Base-by-base conservation (phyloP, 2,797 vertebrate genomes). In the Mastacembelus armatus region DNA sequence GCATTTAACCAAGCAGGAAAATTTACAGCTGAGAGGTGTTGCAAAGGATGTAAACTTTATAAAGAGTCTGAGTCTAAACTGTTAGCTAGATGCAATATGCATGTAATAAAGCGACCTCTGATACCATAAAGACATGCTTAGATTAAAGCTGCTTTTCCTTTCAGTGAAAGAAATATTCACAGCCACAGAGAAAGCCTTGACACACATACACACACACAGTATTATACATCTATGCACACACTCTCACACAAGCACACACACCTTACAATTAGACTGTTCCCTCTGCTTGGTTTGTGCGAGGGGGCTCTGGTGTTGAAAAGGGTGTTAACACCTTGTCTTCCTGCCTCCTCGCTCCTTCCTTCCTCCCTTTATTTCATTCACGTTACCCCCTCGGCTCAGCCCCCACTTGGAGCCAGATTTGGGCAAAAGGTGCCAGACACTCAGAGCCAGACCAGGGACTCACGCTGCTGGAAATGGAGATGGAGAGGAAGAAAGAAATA, bases 241-340 rank as follows among this genome's bases (percentile, higher is more conserved):
- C 40, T 48, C 55, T 56, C 66, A 54, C 40, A 45, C 44, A 29
- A 24, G 26, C 73, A 55, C 73, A 84, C 78, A 77, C 81, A 72
- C 56, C 61, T 85, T 38, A 87, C 90, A 93, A 93, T 93, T 92
- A 93, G 88, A 77, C 74, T 36, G 70, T 60, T 88, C 80, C 81
- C 79, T 77, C 59, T 80, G 81, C 82, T 81, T 32, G 80, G 87
- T 74, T 61, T 73, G 77, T 77, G 73, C 18, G 18, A 70, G 71
- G 81, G 71, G 80, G 84, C 78, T 81, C 75, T 85, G 85, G 88
- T 88, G 88, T 88, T 81, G 86, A 88, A 88, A 80, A 91, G 86
- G 85, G 92, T 93, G 92, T 91, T 90, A 88, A 87, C 90, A 85
- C 88, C 87, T 89, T 81, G 80, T 87, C 83, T 83, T 79, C 64